Conservation (phyloP, 2,113 vertebrate genomes). For the Poeciliopsis occidentalis region DNA sequence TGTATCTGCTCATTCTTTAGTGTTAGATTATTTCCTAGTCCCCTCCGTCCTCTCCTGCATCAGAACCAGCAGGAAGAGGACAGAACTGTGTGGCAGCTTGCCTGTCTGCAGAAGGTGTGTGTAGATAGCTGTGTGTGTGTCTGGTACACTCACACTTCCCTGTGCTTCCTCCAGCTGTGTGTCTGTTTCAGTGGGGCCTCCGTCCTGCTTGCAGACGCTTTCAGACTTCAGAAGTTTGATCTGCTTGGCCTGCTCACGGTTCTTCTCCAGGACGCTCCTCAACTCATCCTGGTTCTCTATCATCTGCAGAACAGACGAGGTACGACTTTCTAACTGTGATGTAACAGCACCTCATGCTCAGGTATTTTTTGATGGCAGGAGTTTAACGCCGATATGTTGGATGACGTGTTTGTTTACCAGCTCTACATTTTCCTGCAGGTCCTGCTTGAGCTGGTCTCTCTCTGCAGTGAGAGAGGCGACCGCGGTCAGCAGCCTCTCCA, state of each 20-base stretch:
- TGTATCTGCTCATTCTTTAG: too few relatives aligned
- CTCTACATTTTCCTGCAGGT: slow-evolving; percentile 66
- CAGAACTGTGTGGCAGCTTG: not conserved
- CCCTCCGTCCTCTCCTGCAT: too few relatives aligned
- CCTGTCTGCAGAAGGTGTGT: not conserved
- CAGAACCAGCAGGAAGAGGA: not conserved
- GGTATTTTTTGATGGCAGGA: too few relatives aligned
- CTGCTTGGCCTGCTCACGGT: slow-evolving; percentile 3
- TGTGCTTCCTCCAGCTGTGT: slow-evolving; percentile 34
- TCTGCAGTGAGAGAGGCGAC: slow-evolving; percentile 46
- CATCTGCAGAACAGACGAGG: slow-evolving; percentile 40
- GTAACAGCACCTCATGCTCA: too few relatives aligned
- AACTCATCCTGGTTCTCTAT: slow-evolving; percentile 68
- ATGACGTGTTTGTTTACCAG: slow-evolving; percentile 33
- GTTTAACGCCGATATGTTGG: too few relatives aligned
- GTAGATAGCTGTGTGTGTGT: too few relatives aligned
- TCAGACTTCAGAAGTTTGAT: slow-evolving; percentile 39
- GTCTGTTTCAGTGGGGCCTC: not conserved
- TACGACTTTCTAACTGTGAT: too few relatives aligned
- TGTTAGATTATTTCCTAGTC: too few relatives aligned
- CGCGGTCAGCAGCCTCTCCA: slow-evolving; percentile 29
- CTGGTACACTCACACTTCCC: slow-evolving; percentile 15
- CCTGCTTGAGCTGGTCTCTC: slow-evolving; percentile 61
- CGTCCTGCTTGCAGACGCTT: not conserved
- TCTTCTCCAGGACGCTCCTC: slow-evolving; percentile 45